Percentiles rank a stretch among this genome's conserved stretches.
Evolutionary conservation across 1,140 invertebrate species (phyloP).

Genomic region (Dendrolimus punctatus): DNA sequence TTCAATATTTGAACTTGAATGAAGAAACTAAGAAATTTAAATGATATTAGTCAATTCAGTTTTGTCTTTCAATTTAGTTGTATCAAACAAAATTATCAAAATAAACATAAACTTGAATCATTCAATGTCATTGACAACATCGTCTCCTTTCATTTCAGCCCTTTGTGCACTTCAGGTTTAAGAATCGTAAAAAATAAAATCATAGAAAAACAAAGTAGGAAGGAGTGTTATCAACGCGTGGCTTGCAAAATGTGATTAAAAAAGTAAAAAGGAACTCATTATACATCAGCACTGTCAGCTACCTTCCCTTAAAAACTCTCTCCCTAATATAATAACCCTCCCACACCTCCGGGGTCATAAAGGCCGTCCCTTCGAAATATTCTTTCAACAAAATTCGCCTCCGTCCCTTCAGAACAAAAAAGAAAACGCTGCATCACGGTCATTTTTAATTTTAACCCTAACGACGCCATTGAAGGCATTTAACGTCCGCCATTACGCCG

Average conservation of each 20-base stretch:
- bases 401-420: constrained; percentile 56
- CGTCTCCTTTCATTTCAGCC: too few relatives aligned
- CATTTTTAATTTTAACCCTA: constrained; percentile 66
- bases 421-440: constrained; percentile 63
- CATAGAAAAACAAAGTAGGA: not conserved
- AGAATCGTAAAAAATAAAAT: too few relatives aligned
- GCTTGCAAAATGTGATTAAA: constrained; percentile 41
- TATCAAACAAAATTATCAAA: too few relatives aligned
- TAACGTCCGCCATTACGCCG: constrained; percentile 47
- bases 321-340: constrained; percentile 57
- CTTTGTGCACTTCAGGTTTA: too few relatives aligned
- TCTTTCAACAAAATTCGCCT: constrained; percentile 57
- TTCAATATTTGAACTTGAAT: too few relatives aligned
- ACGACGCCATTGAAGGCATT: constrained; percentile 57
- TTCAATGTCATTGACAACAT: too few relatives aligned
- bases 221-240: not conserved
- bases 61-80: too few relatives aligned
- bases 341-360: constrained; percentile 46
- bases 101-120: too few relatives aligned
- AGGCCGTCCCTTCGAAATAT: constrained; percentile 54
- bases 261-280: constrained; percentile 64
- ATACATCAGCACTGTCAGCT: constrained; percentile 44
- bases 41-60: too few relatives aligned
- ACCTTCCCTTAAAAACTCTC: constrained; percentile 25
- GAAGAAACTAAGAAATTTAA: too few relatives aligned